phyloP scores from a whole-genome alignment of 1,140 invertebrate genomes.

The Drosophila nebulosa region DNA sequence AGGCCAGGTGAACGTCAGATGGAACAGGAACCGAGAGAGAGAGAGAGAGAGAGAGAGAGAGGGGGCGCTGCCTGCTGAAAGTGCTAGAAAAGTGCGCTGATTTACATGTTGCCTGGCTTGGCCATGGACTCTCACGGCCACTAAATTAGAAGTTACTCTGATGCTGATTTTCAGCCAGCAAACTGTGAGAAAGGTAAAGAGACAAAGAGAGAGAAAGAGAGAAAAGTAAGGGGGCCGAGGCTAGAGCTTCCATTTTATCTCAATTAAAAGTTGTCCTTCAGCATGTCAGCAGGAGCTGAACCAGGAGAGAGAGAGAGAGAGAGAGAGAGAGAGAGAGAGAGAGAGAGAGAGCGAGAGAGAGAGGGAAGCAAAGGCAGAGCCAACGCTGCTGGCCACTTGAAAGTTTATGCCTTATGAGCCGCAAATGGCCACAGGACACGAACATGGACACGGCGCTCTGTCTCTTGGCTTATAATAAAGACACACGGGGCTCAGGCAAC shows the following conservation, averaged over 20 bases:
- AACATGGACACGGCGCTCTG: slow-evolving; percentile 29
- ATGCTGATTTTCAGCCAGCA: slow-evolving; percentile 62
- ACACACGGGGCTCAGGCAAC: slow-evolving; percentile 71
- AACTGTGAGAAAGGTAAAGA: not conserved
- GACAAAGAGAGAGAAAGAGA: not conserved
- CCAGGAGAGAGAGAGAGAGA: no score
- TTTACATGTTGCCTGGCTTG: slow-evolving; percentile 62
- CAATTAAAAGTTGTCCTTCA: slow-evolving; percentile 79
- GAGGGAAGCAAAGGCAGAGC: not conserved
- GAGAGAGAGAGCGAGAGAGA: not conserved
- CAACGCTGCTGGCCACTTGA: slow-evolving; percentile 67
- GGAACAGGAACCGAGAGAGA: not conserved
- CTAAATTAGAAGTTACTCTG: slow-evolving; percentile 79
- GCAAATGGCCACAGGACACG: slow-evolving; percentile 75
- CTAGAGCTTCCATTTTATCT: slow-evolving; percentile 66
- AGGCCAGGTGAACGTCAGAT: slow-evolving; percentile 33
- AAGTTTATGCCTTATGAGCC: slow-evolving; percentile 79
- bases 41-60: not conserved
- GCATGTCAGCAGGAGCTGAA: slow-evolving; percentile 51
- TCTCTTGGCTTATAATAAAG: slow-evolving; percentile 53
- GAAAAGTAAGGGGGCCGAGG: not conserved
- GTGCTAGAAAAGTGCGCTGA: slow-evolving; percentile 71
- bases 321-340: not conserved
- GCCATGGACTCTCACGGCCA: slow-evolving; percentile 67
- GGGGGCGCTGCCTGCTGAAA: slow-evolving; percentile 11